A percentile compares a stretch with the other conserved stretches of the same genome.
Evolutionary conservation across 2,797 vertebrate genomes (phyloP).

Genomic region (Buceros bicornis): DNA sequence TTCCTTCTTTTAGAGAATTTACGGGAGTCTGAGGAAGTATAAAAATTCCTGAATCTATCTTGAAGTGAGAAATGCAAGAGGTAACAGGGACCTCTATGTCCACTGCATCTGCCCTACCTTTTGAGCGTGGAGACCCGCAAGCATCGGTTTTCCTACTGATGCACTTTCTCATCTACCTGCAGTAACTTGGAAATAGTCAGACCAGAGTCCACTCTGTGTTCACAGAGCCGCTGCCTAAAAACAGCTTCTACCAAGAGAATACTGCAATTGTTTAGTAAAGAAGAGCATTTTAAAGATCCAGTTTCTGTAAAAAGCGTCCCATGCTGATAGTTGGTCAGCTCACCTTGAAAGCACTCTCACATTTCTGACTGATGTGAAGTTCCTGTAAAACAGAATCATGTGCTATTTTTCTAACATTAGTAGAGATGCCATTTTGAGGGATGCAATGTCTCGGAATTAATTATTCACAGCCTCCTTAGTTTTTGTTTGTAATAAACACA

Average conservation of each 20-base stretch:
- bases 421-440: neutral
- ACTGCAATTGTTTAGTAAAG: neutral
- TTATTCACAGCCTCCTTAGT: neutral
- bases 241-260: neutral
- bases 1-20: neutral
- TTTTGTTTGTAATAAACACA: neutral
- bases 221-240: neutral
- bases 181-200: neutral
- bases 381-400: neutral
- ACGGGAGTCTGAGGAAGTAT: neutral
- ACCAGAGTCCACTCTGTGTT: neutral
- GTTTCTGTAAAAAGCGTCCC: neutral
- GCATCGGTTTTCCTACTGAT: neutral
- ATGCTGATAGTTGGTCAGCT: neutral
- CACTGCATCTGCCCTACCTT: neutral
- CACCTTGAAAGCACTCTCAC: rapidly evolving
- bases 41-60: neutral
- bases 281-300: neutral
- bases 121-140: neutral
- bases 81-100: neutral
- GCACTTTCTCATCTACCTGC: neutral
- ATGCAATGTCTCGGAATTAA: neutral
- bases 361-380: neutral
- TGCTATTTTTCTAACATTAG: neutral
- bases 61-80: neutral